Evolutionary conservation across 23 tunicate species (phyloP), one percentile per base, ranked within the genome.

Genomic region (Trididemnum nubilum): DNA sequence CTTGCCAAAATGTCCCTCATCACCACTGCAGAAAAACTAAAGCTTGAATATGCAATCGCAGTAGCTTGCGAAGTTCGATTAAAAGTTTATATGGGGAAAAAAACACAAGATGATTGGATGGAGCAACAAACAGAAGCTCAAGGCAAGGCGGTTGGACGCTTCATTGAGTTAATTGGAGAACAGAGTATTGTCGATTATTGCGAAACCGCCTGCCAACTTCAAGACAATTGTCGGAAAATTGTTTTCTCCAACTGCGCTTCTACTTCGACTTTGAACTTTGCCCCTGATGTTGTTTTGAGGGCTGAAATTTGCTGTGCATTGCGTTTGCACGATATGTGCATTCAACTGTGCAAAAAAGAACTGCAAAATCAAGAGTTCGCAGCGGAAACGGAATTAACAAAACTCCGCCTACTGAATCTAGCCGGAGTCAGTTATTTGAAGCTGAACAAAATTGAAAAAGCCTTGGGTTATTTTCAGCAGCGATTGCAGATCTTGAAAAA

Each of bases 61-160:
- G 65, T 85, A 7, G 73, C 89, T 22, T 44, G 84, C 32, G 84
- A 85, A 32, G 61, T 51, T 5, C 77, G 83, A 2, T 23, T 85
- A 64, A 67, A 34, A 30, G 33, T 34, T 0, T 77, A 77, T 73
- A 51, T 65, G 35, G 27, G n/a, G 21, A 82, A 51, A 52, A 51
- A 60, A 24, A 51, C 51, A 5, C 86, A 82, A 54, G 71, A 59
- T 30, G 86, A 82, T 34, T 30, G 26, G 21, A 35, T 70, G 9
- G 26, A 5, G 9, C 38, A 26, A 5, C 28, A 70, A 33, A 25
- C 28, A 5, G 37, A 23, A 12, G 3, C 67, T n/a, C 15, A 9
- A 9, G 54, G 54, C 9, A 44, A 44, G 9, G 54, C 9, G 15
- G 15, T 44, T 44, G 15, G 54, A 44, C 54, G 54, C 9, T n/a